Conservation (phyloP, 2,797 vertebrate genomes). For the Pseudochaenichthys georgianus region DNA sequence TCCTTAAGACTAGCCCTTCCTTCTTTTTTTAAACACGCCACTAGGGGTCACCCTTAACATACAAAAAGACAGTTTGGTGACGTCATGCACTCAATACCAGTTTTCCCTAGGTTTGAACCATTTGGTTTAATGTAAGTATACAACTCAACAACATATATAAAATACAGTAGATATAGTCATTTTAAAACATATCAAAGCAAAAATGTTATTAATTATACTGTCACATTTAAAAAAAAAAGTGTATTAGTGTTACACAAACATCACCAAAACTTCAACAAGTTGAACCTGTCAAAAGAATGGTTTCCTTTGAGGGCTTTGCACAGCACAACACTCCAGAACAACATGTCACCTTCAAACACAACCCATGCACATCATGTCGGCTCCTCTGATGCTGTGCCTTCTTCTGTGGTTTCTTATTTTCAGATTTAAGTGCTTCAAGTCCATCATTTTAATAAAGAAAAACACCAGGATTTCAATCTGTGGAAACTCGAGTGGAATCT, state of each 20-base stretch:
- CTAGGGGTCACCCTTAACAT: not conserved
- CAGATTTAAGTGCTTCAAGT: conserved; percentile 23
- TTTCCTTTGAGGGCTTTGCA: conserved; percentile 22
- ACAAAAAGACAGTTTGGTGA: not conserved
- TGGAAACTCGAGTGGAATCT: conserved; percentile 15
- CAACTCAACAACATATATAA: too few species aligned
- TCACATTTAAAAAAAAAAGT: too few species aligned
- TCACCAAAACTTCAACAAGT: not conserved
- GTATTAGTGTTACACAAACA: not conserved
- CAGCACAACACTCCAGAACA: conserved; percentile 51
- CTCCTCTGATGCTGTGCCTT: conserved; percentile 8
- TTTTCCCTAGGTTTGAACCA: too few species aligned
- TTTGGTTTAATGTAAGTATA: too few species aligned
- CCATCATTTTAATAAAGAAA: not conserved
- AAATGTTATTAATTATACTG: too few species aligned
- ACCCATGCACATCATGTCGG: conserved; percentile 38
- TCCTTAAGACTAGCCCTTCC: not conserved
- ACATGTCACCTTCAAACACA: conserved; percentile 45
- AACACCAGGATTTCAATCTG: not conserved
- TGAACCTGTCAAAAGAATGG: conserved; percentile 9
- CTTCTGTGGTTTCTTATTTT: conserved; percentile 7
- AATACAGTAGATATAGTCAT: too few species aligned
- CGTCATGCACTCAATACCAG: not conserved
- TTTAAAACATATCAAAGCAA: too few species aligned
- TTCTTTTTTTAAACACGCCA: not conserved